Percentiles rank a stretch among this genome's conserved stretches.
Evolutionary conservation across 2,797 vertebrate species (phyloP).

Genomic region (Threskiornis aethiopicus): DNA sequence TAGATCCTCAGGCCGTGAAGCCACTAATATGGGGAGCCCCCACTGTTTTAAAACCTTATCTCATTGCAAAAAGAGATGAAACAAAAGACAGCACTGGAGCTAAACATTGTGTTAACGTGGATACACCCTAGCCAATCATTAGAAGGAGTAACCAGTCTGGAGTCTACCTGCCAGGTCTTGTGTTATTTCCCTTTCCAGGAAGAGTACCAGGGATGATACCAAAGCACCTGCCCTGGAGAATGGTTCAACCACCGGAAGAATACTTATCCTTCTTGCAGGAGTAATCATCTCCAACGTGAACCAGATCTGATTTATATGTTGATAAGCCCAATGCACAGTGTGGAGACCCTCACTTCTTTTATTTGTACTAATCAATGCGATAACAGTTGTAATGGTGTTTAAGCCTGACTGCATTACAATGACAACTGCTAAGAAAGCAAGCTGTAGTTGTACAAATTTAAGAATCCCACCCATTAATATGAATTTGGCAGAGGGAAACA

Average conservation of each 20-base stretch:
- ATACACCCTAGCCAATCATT: background rate
- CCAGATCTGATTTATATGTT: background rate
- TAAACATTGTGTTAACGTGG: background rate
- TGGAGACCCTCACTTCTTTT: background rate
- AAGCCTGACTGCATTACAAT: background rate
- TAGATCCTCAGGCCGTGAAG: no score
- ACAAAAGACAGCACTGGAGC: background rate
- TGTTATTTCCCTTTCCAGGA: background rate
- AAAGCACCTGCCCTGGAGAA: background rate
- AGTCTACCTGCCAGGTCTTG: background rate
- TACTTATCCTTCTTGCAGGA: background rate
- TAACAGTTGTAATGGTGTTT: no score
- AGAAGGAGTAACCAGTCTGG: background rate
- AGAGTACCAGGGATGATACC: background rate
- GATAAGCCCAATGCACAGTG: background rate
- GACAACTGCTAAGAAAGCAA: background rate
- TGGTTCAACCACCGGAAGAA: background rate
- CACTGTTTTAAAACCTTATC: no score
- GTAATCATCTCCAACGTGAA: background rate
- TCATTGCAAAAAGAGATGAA: background rate
- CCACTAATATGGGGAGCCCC: no score
- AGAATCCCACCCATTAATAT: background rate
- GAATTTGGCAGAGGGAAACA: background rate
- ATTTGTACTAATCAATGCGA: background rate
- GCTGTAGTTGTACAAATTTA: background rate